phyloP scores from a whole-genome alignment of 2,888 invertebrate genomes.

The Glomeris marginata region DNA sequence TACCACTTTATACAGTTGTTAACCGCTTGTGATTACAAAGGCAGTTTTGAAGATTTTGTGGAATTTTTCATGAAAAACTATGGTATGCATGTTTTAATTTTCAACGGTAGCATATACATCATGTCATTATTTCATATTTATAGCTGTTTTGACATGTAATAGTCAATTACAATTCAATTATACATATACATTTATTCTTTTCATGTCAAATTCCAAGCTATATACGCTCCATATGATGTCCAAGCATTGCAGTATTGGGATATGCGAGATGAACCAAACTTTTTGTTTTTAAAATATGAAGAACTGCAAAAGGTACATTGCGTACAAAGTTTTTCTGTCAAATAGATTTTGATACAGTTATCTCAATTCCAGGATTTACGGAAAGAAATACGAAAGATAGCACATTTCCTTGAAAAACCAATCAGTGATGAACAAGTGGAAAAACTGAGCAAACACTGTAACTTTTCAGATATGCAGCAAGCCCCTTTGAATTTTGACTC shows the following conservation, averaged over 20 bases:
- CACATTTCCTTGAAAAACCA: conserved; percentile 49
- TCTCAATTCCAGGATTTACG: conserved; percentile 43
- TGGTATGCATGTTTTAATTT: too few relatives aligned
- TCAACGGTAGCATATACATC: too few relatives aligned
- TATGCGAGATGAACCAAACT: conserved; percentile 45
- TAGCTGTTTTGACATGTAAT: too few relatives aligned
- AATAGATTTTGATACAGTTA: not conserved
- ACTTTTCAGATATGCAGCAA: conserved; percentile 63
- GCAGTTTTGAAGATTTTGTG: too few relatives aligned
- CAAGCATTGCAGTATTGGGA: conserved; percentile 64
- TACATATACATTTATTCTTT: too few relatives aligned
- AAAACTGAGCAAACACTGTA: conserved; percentile 53
- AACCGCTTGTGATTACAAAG: too few relatives aligned
- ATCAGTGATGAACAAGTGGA: conserved; percentile 49
- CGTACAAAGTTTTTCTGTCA: not conserved
- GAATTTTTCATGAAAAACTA: too few relatives aligned
- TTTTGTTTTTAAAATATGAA: conserved; percentile 65
- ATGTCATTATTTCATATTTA: conserved; percentile 3
- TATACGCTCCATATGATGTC: conserved; percentile 61
- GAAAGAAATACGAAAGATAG: conserved; percentile 49
- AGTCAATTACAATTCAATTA: too few relatives aligned
- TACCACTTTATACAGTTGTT: too few relatives aligned
- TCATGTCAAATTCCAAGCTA: too few relatives aligned
- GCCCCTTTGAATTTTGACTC: conserved; percentile 37
- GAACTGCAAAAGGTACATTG: conserved; percentile 47